Evolutionary conservation across 2,113 vertebrate genomes (phyloP).

Genomic region (Arizona elegans): DNA sequence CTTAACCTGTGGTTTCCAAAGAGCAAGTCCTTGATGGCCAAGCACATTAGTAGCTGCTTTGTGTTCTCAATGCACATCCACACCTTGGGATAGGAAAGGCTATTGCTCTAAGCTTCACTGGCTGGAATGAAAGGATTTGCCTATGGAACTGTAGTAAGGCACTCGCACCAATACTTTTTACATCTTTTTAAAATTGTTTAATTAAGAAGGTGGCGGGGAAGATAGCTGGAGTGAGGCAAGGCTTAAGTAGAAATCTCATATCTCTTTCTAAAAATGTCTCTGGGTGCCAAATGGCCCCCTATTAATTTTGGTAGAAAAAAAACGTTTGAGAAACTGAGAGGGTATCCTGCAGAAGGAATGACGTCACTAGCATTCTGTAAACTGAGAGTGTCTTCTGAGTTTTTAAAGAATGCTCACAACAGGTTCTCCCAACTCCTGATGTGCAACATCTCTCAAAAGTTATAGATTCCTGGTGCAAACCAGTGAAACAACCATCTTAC

Average conservation of each 20-base stretch:
- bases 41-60: conserved; percentile 59
- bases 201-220: background rate
- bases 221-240: background rate
- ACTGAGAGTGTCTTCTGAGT: background rate
- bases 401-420: background rate
- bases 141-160: conserved; percentile 26
- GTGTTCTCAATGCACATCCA: conserved; percentile 43
- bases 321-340: background rate
- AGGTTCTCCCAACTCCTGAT: background rate
- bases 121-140: conserved; percentile 55
- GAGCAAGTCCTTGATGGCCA: conserved; percentile 74
- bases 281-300: background rate
- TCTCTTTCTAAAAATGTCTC: background rate
- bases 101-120: conserved; percentile 39
- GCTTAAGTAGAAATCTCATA: background rate
- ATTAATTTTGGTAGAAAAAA: background rate
- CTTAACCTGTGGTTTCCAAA: conserved; percentile 70
- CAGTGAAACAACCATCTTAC: background rate
- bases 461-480: background rate
- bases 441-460: background rate
- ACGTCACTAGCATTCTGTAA: background rate
- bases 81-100: conserved; percentile 14
- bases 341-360: background rate
- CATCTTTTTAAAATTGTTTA: background rate
- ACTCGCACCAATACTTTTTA: background rate